Base-by-base conservation (phyloP, 1,140 invertebrate species). In the Philaenus spumarius region DNA sequence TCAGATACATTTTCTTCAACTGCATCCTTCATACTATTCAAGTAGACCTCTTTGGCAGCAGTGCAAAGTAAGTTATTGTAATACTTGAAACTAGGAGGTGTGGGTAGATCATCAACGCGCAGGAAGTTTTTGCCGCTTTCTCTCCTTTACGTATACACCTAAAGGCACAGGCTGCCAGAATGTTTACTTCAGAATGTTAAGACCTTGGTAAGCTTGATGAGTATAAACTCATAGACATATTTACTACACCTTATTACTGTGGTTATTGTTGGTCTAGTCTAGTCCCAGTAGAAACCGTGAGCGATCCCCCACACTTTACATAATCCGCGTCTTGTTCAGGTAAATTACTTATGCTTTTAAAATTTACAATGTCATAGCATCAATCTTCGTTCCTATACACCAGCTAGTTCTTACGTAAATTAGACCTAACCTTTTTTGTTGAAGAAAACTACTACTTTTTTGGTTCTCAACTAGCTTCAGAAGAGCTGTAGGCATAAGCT, bases 81-180 rank as follows among this genome's bases (percentile, higher is more conserved):
- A 15, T 23, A 12, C 26, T 30, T 51, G 15, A 55, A 55, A 2
- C 17, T 15, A 20, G 54, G 22, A 26, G 54, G 52, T n/a, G 9
- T 22, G 20, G 20, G 54, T 20, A 55, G 2, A n/a, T 55, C 54
- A 43, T 55, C 20, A 54, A 11, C 3, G 30, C 34, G 30, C 54
- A 55, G n/a, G 45, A 37, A 3, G 22, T 55, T 45, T 30, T 55
- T 55, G 54, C 40, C 6, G 54, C 40, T 42, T 55, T 17, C 24
- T 45, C 40, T 19, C 24, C 54, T 19, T 55, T 55, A 30, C 54
- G 39, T 9, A 55, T 22, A 20, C 54, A 43, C 26, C 34, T 14
- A 30, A 43, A 55, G 12, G 42, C 54, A 24, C 45, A 55, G 6
- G 42, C 37, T 5, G 34, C 22, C 7, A 22, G 39, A 7, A 40